Conservation (phyloP, 2,113 vertebrate genomes). For the human (Homo sapiens) region DNA sequence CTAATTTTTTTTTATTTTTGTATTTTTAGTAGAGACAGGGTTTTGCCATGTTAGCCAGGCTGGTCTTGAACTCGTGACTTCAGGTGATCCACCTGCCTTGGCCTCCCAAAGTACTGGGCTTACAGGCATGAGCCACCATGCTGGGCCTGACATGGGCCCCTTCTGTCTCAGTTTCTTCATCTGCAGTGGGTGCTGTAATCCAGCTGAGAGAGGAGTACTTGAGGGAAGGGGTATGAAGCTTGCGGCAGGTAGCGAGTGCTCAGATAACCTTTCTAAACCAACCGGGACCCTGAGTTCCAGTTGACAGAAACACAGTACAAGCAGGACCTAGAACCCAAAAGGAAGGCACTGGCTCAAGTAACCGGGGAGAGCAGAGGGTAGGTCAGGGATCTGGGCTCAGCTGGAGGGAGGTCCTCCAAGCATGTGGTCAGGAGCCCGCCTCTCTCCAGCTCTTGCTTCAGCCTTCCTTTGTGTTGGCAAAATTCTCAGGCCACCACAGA, state of each 20-base stretch:
- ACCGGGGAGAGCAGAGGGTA: neutral
- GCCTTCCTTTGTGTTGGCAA: conserved; percentile 1
- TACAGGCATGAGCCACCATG: too few relatives aligned
- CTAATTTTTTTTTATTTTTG: too few relatives aligned
- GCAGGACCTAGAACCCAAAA: neutral
- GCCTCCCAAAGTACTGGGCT: too few relatives aligned
- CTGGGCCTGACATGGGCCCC: too few relatives aligned
- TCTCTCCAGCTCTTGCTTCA: neutral
- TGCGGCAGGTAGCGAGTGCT: rapidly evolving
- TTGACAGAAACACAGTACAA: neutral
- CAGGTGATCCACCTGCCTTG: too few relatives aligned
- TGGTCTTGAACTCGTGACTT: too few relatives aligned
- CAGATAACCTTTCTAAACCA: neutral
- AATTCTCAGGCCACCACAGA: neutral
- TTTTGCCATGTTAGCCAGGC: too few relatives aligned
- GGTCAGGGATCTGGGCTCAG: neutral
- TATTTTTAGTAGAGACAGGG: too few relatives aligned
- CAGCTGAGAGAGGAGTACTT: rapidly evolving
- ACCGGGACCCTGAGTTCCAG: neutral
- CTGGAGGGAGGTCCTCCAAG: neutral
- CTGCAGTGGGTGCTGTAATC: rapidly evolving
- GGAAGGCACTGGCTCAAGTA: rapidly evolving
- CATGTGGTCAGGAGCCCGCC: neutral
- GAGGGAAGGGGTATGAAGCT: neutral
- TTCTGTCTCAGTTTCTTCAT: neutral